phyloP scores from a whole-genome alignment of 2,797 vertebrate genomes.

The Amazonetta brasiliensis region DNA sequence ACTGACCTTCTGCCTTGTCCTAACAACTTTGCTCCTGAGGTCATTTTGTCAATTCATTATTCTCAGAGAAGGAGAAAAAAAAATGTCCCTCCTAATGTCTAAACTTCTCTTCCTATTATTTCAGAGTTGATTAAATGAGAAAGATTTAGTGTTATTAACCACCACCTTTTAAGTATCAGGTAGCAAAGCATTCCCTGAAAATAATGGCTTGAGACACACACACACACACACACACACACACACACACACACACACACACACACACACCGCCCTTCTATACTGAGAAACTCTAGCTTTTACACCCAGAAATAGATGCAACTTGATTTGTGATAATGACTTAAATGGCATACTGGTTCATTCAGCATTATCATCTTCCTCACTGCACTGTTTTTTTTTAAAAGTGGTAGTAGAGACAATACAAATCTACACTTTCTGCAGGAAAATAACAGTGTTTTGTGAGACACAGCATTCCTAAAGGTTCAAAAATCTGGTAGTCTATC shows the following conservation, averaged over 20 bases:
- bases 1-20: slow-evolving; percentile 74
- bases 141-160: slow-evolving; percentile 17
- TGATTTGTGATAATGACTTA: neutral
- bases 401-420: neutral
- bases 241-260: too few species aligned
- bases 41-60: slow-evolving; percentile 68
- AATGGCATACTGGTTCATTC: neutral
- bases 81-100: slow-evolving; percentile 10
- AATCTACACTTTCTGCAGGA: neutral
- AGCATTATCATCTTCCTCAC: neutral
- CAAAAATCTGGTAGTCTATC: neutral
- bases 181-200: neutral
- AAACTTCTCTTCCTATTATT: slow-evolving; percentile 38
- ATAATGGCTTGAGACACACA: neutral
- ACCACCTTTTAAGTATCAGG: slow-evolving; percentile 16
- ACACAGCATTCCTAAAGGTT: neutral
- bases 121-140: slow-evolving; percentile 13
- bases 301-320: neutral
- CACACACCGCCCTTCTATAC: too few species aligned
- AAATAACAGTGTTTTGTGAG: neutral
- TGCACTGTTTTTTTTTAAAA: neutral
- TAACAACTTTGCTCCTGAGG: slow-evolving; percentile 73
- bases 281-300: neutral
- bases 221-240: too few species aligned
- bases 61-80: slow-evolving; percentile 3